A percentile compares a stretch with the other conserved stretches of the same genome.
Conservation (phyloP, 1,140 invertebrate species). For the Capitella teleta region DNA sequence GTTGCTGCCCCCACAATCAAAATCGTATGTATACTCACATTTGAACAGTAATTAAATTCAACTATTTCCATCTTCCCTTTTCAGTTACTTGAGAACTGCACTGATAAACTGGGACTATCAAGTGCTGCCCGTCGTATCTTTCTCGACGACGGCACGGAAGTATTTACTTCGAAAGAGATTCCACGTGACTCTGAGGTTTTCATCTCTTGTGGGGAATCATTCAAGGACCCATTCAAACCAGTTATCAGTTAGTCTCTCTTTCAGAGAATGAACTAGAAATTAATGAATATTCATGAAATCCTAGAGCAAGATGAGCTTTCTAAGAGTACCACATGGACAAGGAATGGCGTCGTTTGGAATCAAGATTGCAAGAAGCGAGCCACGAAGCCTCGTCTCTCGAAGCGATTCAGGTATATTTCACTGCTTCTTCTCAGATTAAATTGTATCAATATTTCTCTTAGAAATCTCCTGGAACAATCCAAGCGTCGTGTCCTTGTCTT, state of each 20-base stretch:
- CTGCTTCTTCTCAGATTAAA: background rate
- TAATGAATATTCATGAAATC: no score
- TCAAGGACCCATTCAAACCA: conserved; percentile 29
- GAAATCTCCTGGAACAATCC: conserved; percentile 24
- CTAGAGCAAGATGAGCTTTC: conserved; percentile 21
- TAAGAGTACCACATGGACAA: conserved; percentile 30
- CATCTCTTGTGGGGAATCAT: conserved; percentile 39
- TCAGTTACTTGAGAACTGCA: conserved; percentile 38
- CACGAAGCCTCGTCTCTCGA: conserved; percentile 26
- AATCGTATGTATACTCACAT: conserved; percentile 19
- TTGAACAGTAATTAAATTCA: background rate
- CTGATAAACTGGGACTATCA: conserved; percentile 32
- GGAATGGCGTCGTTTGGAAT: conserved; percentile 31
- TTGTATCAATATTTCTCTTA: conserved; percentile 12
- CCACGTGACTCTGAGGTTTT: conserved; percentile 29
- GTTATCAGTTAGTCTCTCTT: conserved; percentile 26
- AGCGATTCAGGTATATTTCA: conserved; percentile 28
- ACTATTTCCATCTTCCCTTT: background rate
- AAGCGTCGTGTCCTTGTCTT: conserved; percentile 32
- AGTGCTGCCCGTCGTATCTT: conserved; percentile 39
- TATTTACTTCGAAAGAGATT: conserved; percentile 29
- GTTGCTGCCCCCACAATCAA: conserved; percentile 35
- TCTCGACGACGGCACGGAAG: conserved; percentile 34
- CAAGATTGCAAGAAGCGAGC: conserved; percentile 23
- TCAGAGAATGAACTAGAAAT: no score